phyloP scores from a whole-genome alignment of 2,888 invertebrate genomes.

The Coleophora flavipennella region DNA sequence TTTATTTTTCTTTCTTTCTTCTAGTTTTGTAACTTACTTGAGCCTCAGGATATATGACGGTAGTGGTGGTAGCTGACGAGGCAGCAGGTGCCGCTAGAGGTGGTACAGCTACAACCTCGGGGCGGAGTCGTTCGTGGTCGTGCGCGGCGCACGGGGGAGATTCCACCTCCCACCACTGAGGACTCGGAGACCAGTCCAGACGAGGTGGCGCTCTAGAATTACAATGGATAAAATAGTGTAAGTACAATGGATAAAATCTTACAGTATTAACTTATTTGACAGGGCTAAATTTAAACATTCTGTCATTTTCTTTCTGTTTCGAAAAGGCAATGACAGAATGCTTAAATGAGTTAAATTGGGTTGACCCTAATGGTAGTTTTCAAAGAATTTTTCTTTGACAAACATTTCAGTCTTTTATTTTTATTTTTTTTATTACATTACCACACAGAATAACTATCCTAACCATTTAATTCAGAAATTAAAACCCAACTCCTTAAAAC shows the following conservation, averaged over 20 bases:
- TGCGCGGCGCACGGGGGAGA: constrained; percentile 82
- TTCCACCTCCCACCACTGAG: constrained; percentile 73
- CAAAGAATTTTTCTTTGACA: too few relatives aligned
- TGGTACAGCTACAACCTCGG: constrained; percentile 91
- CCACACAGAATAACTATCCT: too few relatives aligned
- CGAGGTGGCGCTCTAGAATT: constrained; percentile 49
- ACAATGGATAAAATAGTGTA: neutral
- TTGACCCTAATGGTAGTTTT: too few relatives aligned
- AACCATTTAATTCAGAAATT: too few relatives aligned
- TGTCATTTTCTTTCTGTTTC: too few relatives aligned
- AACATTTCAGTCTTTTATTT: too few relatives aligned
- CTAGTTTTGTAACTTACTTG: constrained; percentile 72
- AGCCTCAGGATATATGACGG: constrained; percentile 91
- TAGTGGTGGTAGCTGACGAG: constrained; percentile 88
- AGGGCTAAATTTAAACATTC: neutral
- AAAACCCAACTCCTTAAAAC: too few relatives aligned
- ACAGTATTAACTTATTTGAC: too few relatives aligned
- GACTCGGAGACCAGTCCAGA: constrained; percentile 64
- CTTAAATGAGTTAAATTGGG: too few relatives aligned
- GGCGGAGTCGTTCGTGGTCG: constrained; percentile 87
- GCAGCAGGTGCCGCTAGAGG: constrained; percentile 93
- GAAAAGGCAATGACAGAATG: too few relatives aligned
- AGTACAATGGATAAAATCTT: too few relatives aligned
- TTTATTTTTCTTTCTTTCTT: neutral
- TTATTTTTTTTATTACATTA: too few relatives aligned